A percentile compares a stretch with the other conserved stretches of the same genome.
phyloP scores from a whole-genome alignment of 2,888 invertebrate genomes.

The Oxyscelio sp. region DNA sequence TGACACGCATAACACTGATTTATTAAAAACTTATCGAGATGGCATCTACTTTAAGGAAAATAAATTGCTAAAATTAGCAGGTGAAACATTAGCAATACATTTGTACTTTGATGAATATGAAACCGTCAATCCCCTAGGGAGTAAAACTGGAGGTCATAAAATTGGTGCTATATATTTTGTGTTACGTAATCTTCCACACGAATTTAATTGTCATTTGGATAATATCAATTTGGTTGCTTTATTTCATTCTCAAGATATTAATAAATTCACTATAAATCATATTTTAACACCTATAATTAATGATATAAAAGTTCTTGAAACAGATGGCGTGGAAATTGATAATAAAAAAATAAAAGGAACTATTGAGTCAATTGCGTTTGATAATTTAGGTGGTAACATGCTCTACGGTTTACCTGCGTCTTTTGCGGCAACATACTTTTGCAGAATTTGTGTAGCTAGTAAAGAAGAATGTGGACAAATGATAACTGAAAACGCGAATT shows the following conservation, averaged over 20 bases:
- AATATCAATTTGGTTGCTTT: constrained; percentile 54
- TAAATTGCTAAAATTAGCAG: too few relatives aligned
- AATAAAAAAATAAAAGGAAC: too few relatives aligned
- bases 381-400: constrained; percentile 62
- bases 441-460: constrained; percentile 22
- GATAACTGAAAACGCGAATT: neutral
- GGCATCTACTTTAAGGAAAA: too few relatives aligned
- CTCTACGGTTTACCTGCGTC: constrained; percentile 38
- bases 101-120: constrained; percentile 67
- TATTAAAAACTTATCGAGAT: too few relatives aligned
- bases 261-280: constrained; percentile 31
- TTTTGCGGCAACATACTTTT: constrained; percentile 28
- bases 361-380: too few relatives aligned
- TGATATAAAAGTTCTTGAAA: constrained; percentile 44
- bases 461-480: constrained; percentile 2
- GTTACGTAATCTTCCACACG: constrained; percentile 56
- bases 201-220: constrained; percentile 51
- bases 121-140: constrained; percentile 66
- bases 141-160: constrained; percentile 64
- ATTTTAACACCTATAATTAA: constrained; percentile 47
- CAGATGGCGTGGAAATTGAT: too few relatives aligned
- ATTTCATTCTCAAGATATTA: constrained; percentile 50
- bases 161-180: constrained; percentile 53
- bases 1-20: too few relatives aligned
- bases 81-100: too few relatives aligned